phyloP scores from a whole-genome alignment of 2,888 invertebrate species.

The Siphlonurus alternatus region DNA sequence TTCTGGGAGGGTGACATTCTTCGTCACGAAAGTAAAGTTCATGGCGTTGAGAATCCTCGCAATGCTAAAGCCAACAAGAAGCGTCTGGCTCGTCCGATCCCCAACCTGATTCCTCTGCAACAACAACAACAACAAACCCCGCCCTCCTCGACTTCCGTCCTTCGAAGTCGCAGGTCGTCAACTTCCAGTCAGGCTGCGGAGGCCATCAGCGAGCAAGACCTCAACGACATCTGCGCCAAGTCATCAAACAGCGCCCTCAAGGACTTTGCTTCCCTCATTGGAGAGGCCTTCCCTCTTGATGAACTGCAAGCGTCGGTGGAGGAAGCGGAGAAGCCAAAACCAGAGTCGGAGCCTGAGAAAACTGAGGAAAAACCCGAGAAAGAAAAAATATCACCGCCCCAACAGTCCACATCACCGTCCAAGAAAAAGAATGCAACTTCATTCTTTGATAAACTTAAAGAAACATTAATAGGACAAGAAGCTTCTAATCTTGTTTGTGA shows the following conservation, averaged over 20 bases:
- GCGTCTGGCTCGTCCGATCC: conserved; percentile 43
- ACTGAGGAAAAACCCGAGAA: not conserved
- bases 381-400: not conserved
- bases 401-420: conserved; percentile 5
- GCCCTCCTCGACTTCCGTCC: conserved; percentile 12
- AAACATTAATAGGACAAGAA: conserved; percentile 45
- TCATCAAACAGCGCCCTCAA: conserved; percentile 31
- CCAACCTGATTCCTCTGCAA: conserved; percentile 53
- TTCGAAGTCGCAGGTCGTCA: conserved; percentile 6
- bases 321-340: not conserved
- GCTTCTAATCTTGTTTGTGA: conserved; percentile 46
- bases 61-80: conserved; percentile 13
- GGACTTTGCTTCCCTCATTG: conserved; percentile 34
- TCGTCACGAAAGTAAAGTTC: conserved; percentile 31
- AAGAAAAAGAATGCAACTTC: conserved; percentile 49
- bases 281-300: conserved; percentile 14
- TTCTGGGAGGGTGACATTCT: conserved; percentile 40
- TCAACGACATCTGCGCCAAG: conserved; percentile 30
- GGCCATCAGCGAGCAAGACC: conserved; percentile 27
- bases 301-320: not conserved
- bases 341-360: conserved; percentile 3
- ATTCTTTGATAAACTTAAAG: conserved; percentile 68
- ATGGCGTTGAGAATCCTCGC: conserved; percentile 21
- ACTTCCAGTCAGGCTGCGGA: not conserved
- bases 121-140: conserved; percentile 11